Evolutionary conservation across 2,113 vertebrate species (phyloP), one percentile per base, ranked within the genome.

Genomic region (Tenrec ecaudatus): DNA sequence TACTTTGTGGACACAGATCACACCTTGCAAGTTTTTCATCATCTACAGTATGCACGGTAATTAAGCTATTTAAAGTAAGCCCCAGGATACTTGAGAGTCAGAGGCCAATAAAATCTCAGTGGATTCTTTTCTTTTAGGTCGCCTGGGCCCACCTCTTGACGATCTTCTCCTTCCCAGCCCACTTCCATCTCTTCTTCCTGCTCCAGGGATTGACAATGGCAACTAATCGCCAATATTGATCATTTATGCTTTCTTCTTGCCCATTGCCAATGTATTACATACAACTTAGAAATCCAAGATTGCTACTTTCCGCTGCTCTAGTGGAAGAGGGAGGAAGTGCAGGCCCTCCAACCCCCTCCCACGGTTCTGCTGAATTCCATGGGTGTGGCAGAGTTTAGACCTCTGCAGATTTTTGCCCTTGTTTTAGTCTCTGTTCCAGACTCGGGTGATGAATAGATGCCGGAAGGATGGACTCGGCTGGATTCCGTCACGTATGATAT

Each of bases 301-400:
- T 94, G 92, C 97, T 97, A 97, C 97, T 97, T 97, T 96, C 96
- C 97, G 96, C 96, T 14, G 96, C 97, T 98, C 97, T 43, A 96
- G 98, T 97, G 97, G 97, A 98, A 97, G 96, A 95, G 97, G 97
- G 96, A 98, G 98, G 98, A 98, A 98, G 97, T 89, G 97, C 98
- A 98, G 95, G 95, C 96, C 97, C 95, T 93, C 96, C 95, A 96
- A 84, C 94, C 95, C 95, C 95, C 93, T 96, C 97, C 97, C 97
- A 98, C 94, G 12, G 94, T 97, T 90, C 95, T 95, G 92, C 94
- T 98, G 96, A 96, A 96, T 97, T 98, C 93, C 95, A 96, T 98
- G 98, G 98, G 98, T 98, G 98, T 98, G 98, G 98, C 98, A 98
- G 97, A 96, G 98, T 98, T 97, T 94, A 97, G 97, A 98, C 97